Base-by-base conservation (phyloP, 2,888 invertebrate genomes). In the Panopea generosa region DNA sequence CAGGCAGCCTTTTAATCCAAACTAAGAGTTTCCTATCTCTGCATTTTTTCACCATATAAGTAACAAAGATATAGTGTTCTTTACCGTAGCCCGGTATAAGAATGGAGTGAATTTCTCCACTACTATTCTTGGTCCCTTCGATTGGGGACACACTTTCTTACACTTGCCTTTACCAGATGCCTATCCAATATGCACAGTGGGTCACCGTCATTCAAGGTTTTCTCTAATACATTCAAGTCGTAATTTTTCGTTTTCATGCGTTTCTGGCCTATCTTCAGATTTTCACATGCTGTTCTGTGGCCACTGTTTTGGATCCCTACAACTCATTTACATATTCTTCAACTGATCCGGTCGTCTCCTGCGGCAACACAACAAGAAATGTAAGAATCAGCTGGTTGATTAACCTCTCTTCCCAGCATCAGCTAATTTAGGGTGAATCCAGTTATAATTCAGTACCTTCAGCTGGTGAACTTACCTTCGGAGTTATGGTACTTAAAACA, bases 321-420 rank as follows among this genome's bases (percentile, higher is more conserved):
- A 49, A 20, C 22, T 49, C 22, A 14, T 20, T n/a, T 18, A 49
- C 50, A 49, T 49, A 49, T 9, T 7, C 50, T 14, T 49, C 50
- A 9, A 24, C 26, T 22, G 7, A 22, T 27, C 26, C 7, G 53
- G 7, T 53, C 24, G n/a, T n/a, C n/a, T n/a, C n/a, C n/a, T n/a
- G n/a, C n/a, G n/a, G n/a, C n/a, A n/a, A n/a, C n/a, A n/a, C n/a
- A n/a, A n/a, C n/a, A n/a, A n/a, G n/a, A n/a, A n/a, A n/a, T 40
- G 40, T 20, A 50, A 60, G 0, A n/a, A 75, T 49, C 27, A 71
- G 70, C n/a, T n/a, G n/a, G n/a, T n/a, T n/a, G n/a, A n/a, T n/a
- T n/a, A n/a, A n/a, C n/a, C n/a, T n/a, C n/a, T n/a, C 65, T 27
- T 0, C 72, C 72, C 24, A 72, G 22, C 66, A 66, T 66, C 14